Conservation (phyloP, 2,113 vertebrate genomes). For the Sorex araneus region DNA sequence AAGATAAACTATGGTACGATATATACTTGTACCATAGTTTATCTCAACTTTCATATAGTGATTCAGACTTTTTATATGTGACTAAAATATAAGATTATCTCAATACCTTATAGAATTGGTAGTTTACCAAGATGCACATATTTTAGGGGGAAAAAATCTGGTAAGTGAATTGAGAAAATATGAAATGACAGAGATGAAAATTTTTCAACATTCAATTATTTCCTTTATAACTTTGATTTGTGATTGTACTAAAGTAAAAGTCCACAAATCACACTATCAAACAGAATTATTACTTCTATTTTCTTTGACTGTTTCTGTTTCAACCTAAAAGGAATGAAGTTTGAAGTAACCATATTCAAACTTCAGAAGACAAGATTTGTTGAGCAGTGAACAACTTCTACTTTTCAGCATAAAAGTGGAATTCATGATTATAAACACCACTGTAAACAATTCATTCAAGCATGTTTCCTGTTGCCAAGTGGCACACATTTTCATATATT, state of each 20-base stretch:
- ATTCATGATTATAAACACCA: neutral
- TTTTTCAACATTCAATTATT: slow-evolving; percentile 17
- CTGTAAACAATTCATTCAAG: neutral
- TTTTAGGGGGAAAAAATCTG: neutral
- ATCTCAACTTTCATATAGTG: no score
- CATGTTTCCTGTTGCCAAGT: neutral
- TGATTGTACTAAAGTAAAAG: neutral
- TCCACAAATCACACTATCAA: neutral
- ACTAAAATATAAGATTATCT: slow-evolving; percentile 13
- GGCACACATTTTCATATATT: neutral
- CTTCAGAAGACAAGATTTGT: neutral
- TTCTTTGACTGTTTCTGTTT: neutral
- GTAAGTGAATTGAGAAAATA: neutral
- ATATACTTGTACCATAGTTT: no score
- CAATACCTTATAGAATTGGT: neutral
- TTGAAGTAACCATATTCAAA: neutral
- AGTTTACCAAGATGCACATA: neutral
- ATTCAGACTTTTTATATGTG: neutral
- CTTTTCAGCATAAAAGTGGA: neutral
- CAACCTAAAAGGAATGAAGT: neutral
- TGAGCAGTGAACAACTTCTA: neutral
- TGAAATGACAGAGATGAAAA: neutral
- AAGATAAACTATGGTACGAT: no score
- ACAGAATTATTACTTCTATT: neutral
- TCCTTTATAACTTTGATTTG: neutral